Evolutionary conservation across 2,797 vertebrate species (phyloP), one percentile per base, ranked within the genome.

Genomic region (Acanthurus tractus): DNA sequence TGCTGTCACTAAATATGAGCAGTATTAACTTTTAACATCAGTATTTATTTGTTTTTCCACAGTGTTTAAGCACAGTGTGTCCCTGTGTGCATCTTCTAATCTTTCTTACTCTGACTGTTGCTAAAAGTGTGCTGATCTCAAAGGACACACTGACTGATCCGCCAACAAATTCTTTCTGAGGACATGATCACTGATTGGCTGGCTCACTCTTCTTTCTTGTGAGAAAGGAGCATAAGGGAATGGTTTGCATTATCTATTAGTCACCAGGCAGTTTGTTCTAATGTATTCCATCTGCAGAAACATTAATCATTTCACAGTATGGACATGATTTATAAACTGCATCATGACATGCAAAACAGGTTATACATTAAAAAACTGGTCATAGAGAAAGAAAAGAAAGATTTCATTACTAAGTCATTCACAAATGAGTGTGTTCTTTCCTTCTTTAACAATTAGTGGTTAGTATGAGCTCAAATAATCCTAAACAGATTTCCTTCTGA

Each of bases 131-230:
- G 36, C 72, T 55, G 46, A 81, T 80, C 80, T 85, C 76, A 74
- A 61, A 82, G 76, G 73, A 76, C 57, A 25, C 40, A 23, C 56
- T 44, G 61, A 79, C 67, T 74, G 77, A 83, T 79, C 58, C 68
- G 29, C 29, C 70, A 49, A 71, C 70, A 69, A 75, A 86, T 76
- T 72, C 49, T 78, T 71, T 83, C 44, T 64, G 68, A 81, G 61
- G 73, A 40, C 34, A 8, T 15, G 49, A 79, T 62, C 74, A 50
- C 45, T n/a, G 13, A 81, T 73, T 79, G 79, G 68, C 70, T 45
- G 1, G 42, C 55, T 81, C 52, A 14, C 48, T 63, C 42, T 23
- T 68, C 56, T 62, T 58, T 29, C 52, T 67, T 29, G 18, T 17
- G 14, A 40, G 57, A 52, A 61, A 29, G 50, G 45, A 59, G 36